Conservation (phyloP, 2,888 invertebrate genomes). For the Eilema depressum region DNA sequence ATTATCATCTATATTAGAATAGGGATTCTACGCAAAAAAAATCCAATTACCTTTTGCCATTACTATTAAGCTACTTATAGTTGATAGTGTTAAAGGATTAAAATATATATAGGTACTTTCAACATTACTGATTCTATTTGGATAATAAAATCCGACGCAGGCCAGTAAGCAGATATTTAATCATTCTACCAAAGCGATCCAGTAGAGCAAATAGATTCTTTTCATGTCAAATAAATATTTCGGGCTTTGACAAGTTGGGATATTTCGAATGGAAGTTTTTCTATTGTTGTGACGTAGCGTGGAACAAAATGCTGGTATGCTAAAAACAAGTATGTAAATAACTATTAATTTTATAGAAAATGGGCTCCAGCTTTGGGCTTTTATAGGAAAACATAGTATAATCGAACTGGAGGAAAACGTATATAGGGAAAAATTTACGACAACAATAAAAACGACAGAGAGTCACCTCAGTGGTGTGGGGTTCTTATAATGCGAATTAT, state of each 20-base stretch:
- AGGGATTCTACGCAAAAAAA: too few relatives aligned
- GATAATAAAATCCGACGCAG: conserved; percentile 14
- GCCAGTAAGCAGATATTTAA: conserved; percentile 19
- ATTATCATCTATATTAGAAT: too few relatives aligned
- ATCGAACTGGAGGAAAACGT: background rate
- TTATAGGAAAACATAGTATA: background rate
- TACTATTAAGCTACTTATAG: background rate
- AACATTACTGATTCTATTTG: background rate
- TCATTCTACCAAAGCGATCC: conserved; percentile 18
- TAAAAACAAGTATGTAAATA: conserved; percentile 30
- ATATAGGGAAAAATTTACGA: too few relatives aligned
- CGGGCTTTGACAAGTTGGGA: conserved; percentile 20
- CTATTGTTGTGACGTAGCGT: conserved; percentile 13
- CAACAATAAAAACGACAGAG: too few relatives aligned
- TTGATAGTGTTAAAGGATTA: background rate
- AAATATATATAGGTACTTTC: background rate
- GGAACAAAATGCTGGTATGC: conserved; percentile 22
- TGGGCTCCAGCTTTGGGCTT: background rate
- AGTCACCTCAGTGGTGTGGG: too few relatives aligned
- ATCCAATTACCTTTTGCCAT: too few relatives aligned
- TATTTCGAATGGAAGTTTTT: conserved; percentile 25
- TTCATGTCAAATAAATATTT: conserved; percentile 35
- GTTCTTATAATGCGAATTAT: too few relatives aligned
- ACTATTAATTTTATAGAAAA: conserved; percentile 13
- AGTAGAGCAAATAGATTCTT: conserved; percentile 25